Evolutionary conservation across 2,797 vertebrate genomes (phyloP), one percentile per base, ranked within the genome.

Genomic region (Acestrorhynchus altus): DNA sequence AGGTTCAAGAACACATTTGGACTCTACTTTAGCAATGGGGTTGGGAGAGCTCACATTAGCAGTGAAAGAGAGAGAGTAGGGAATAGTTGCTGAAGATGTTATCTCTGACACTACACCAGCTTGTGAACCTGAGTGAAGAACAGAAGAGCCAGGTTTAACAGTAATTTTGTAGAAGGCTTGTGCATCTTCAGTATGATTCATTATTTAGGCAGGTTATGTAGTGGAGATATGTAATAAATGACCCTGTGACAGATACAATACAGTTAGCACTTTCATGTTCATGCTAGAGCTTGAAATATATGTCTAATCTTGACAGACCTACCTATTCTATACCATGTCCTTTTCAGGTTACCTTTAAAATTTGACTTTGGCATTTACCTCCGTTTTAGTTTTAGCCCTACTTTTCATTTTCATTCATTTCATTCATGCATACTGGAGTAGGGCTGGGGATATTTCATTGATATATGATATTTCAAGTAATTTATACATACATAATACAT

Each of bases 1-100:
- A 47, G 94, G 88, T 18, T 89, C 90, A 85, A 96, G 87, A 51
- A 85, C 35, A 75, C 91, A 95, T 79, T 84, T 94, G 85, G 94
- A 95, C 74, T 94, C 90, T 16, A 96, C 87, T 77, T 86, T 93
- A 72, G 85, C 84, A 68, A 96, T 83, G 72, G 91, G 89, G 22
- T 87, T 92, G 72, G 92, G 87, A 78, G 94, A 94, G 57, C 70
- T 90, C 79, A 95, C 59, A 24, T 83, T 83, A 63, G 87, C 88
- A 20, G 42, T 86, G 75, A 96, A 81, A 57, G 89, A 87, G 75
- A 96, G 90, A 26, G 87, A 92, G 86, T 95, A 96, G 16, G 95
- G 91, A 26, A 94, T 73, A 66, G 89, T 87, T 78, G 85, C 76
- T n/a, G 87, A 76, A 56, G 90, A 87, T 13, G 79, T 87, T 73